A percentile compares a stretch with the other conserved stretches of the same genome.
These are phyloP conservation scores for Rhinopomastus cyanomelas DNA, from an alignment of 2,113 vertebrate species.

Conservation along the genomic window DNA sequence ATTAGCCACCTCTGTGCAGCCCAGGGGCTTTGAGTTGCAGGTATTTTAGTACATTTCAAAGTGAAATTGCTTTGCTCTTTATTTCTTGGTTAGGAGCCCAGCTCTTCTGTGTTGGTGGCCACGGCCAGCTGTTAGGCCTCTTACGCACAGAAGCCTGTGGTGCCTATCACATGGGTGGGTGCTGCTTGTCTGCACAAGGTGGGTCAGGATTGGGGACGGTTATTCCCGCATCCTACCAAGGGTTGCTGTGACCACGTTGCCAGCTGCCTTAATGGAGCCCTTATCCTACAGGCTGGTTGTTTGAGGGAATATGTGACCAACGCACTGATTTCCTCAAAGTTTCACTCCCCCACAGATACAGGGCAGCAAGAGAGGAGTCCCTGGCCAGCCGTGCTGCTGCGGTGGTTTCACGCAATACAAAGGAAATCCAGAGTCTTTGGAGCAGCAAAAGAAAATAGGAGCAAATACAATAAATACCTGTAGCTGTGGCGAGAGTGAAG, in stretches of 20 bases:
- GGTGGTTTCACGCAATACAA: constrained; percentile 50
- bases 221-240: accelerated
- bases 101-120: background rate
- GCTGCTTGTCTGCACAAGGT: background rate
- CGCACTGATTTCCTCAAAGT: constrained; percentile 34
- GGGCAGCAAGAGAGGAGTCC: constrained; percentile 56
- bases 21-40: background rate
- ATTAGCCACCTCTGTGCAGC: background rate
- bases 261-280: background rate
- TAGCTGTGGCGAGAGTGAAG: background rate
- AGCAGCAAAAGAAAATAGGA: constrained; percentile 44
- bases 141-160: background rate
- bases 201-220: background rate
- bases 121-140: background rate
- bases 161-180: accelerated
- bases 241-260: background rate
- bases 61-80: background rate
- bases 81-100: background rate
- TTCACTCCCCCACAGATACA: constrained; percentile 59
- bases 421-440: constrained; percentile 60
- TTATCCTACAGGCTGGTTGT: background rate
- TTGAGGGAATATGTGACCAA: background rate
- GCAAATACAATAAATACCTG: background rate
- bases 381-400: constrained; percentile 63
- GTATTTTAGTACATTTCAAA: background rate